phyloP scores from a whole-genome alignment of 2,797 vertebrate genomes.

The Amazona ochrocephala region DNA sequence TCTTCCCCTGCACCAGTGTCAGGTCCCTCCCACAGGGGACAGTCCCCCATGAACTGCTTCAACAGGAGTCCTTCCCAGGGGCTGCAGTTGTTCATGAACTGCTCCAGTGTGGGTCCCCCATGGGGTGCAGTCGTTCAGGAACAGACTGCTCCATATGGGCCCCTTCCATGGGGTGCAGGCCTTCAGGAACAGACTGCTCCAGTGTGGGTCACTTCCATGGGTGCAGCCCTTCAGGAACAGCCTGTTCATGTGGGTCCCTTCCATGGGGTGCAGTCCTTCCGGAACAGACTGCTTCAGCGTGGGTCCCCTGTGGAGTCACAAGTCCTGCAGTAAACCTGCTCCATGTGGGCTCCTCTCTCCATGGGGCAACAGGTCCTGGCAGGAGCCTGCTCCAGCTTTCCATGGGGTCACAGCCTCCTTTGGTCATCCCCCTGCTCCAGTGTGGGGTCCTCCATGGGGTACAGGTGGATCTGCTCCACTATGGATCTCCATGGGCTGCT shows the following conservation, averaged over 20 bases:
- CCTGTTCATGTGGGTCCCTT: not conserved
- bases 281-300: accelerated
- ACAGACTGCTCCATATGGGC: not conserved
- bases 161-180: not conserved
- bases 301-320: not conserved
- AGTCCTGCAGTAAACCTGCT: not conserved
- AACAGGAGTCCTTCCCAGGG: not conserved
- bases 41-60: not conserved
- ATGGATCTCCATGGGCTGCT: not conserved
- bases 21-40: not conserved
- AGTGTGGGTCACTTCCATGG: accelerated
- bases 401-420: not conserved
- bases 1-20: not conserved
- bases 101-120: not conserved
- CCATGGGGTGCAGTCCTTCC: not conserved
- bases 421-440: not conserved
- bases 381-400: not conserved
- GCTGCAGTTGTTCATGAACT: not conserved
- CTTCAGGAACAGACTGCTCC: not conserved
- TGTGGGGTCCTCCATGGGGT: not conserved
- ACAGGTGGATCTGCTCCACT: not conserved
- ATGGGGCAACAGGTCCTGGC: not conserved
- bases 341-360: not conserved
- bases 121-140: too few species aligned
- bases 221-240: not conserved